A percentile compares a stretch with the other conserved stretches of the same genome.
These are phyloP conservation scores for Calliopsis andreniformis DNA, from an alignment of 1,140 invertebrate genomes.

Conservation along the genomic window DNA sequence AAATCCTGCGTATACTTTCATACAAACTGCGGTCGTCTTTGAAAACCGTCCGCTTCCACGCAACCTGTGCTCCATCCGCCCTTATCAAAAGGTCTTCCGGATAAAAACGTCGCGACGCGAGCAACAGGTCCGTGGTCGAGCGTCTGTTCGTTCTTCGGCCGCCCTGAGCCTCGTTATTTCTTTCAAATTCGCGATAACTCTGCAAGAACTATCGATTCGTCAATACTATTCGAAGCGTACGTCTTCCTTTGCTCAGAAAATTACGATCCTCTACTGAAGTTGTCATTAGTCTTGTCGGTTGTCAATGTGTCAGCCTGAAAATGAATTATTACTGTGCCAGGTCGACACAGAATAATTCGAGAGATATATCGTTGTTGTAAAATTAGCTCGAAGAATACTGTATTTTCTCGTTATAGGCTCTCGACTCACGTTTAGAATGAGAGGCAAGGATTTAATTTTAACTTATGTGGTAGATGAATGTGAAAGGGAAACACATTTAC, in stretches of 20 bases:
- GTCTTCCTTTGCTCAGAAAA: no score
- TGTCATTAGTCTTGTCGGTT: no score
- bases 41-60: background rate
- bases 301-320: no score
- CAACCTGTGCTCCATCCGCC: background rate
- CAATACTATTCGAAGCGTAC: background rate
- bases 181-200: background rate
- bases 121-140: constrained; percentile 54
- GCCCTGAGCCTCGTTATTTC: background rate
- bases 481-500: no score
- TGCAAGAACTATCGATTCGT: background rate
- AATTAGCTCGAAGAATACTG: background rate
- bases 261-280: no score
- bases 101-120: constrained; percentile 50
- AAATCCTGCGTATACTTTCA: background rate
- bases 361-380: no score
- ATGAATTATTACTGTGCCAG: no score
- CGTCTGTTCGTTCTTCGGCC: background rate
- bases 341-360: no score
- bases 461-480: no score
- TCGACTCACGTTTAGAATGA: no score
- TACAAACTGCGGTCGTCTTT: constrained; percentile 3
- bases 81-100: constrained; percentile 45
- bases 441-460: no score
- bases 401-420: no score